Evolutionary conservation across 2,113 vertebrate genomes (phyloP).

Genomic region (Butorides virescens): DNA sequence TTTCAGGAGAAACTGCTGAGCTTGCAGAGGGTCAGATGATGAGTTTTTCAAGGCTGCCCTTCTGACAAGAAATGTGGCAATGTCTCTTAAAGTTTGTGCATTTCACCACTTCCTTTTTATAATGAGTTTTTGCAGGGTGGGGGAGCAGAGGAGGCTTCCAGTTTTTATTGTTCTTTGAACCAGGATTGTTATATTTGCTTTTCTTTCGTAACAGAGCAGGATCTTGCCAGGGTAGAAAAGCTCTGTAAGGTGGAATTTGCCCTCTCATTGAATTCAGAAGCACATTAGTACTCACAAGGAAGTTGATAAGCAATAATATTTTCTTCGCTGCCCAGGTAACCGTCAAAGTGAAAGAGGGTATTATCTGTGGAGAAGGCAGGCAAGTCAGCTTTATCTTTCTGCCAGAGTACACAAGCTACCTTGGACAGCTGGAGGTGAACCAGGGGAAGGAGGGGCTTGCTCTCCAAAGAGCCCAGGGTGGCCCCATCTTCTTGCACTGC

Average conservation of each 20-base stretch:
- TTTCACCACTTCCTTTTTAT: background rate
- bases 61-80: background rate
- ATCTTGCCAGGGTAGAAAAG: constrained; percentile 3
- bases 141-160: background rate
- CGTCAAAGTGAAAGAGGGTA: constrained; percentile 32
- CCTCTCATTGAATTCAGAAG: constrained; percentile 42
- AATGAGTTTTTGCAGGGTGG: background rate
- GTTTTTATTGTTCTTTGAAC: constrained; percentile 8
- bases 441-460: background rate
- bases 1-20: constrained; percentile 18
- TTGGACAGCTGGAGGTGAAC: constrained; percentile 12
- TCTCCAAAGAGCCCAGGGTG: background rate
- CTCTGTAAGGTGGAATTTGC: constrained; percentile 48
- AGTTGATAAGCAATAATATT: constrained; percentile 68
- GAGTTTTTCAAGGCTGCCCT: background rate
- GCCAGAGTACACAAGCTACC: background rate
- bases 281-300: constrained; percentile 41
- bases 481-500: background rate
- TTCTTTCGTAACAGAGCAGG: background rate
- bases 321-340: constrained; percentile 64
- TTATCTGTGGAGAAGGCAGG: constrained; percentile 45
- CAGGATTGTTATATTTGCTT: constrained; percentile 25
- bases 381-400: constrained; percentile 31
- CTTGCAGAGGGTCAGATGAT: background rate
- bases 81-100: background rate